Conservation (phyloP, 2,113 vertebrate species). For the Tyrannus savana region DNA sequence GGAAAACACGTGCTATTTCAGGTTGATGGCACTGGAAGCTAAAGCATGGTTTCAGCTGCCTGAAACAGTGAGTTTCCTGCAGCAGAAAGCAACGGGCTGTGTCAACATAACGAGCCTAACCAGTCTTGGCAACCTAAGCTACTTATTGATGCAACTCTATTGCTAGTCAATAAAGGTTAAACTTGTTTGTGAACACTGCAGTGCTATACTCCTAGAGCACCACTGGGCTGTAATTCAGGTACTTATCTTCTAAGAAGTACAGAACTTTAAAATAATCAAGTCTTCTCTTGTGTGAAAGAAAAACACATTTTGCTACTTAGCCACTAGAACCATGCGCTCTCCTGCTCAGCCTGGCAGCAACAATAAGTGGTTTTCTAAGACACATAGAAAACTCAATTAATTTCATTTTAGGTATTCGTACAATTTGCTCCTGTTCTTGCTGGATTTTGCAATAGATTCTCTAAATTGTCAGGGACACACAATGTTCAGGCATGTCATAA, state of each 20-base stretch:
- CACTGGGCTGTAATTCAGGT: not conserved
- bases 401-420: not conserved
- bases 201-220: not conserved
- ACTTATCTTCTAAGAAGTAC: not conserved
- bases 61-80: not conserved
- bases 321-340: not conserved
- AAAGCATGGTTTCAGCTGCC: fast-evolving
- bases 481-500: not conserved
- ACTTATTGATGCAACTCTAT: not conserved
- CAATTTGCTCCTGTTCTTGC: not conserved
- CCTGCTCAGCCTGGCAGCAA: not conserved
- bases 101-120: not conserved
- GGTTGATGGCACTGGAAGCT: not conserved
- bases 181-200: not conserved
- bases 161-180: not conserved
- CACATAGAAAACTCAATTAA: not conserved
- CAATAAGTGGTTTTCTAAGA: not conserved
- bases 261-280: not conserved
- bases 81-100: not conserved
- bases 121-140: not conserved
- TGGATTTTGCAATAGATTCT: not conserved
- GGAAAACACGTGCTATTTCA: not conserved
- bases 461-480: not conserved
- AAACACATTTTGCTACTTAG: not conserved
- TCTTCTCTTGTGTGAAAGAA: not conserved